phyloP scores from a whole-genome alignment of 2,113 vertebrate species.

The Echinops telfairi region DNA sequence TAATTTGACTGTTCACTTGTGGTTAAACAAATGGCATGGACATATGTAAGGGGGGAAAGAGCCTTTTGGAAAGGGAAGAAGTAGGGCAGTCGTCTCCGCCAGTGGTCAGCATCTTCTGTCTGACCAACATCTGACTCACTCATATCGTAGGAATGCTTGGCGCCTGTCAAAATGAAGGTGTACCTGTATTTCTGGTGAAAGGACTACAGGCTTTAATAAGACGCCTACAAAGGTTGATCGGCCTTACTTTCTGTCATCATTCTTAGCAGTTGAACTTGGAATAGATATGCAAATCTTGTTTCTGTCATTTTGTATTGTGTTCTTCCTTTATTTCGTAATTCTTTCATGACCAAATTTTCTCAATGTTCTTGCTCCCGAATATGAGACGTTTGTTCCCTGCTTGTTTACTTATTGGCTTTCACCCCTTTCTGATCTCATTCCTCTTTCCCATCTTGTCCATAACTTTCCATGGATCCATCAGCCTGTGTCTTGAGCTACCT shows the following conservation, averaged over 20 bases:
- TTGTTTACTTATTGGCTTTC: neutral
- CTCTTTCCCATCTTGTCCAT: neutral
- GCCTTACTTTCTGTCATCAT: neutral
- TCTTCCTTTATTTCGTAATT: slow-evolving; percentile 1
- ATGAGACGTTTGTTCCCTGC: neutral
- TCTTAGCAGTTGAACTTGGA: neutral
- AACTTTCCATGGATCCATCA: neutral
- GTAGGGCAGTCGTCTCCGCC: slow-evolving; percentile 60
- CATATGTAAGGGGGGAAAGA: slow-evolving; percentile 54
- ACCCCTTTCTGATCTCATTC: neutral
- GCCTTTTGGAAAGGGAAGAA: slow-evolving; percentile 61
- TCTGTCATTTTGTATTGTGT: neutral
- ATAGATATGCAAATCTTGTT: neutral
- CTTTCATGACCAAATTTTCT: neutral
- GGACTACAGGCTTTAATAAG: neutral
- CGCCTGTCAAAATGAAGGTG: neutral
- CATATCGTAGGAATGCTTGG: slow-evolving; percentile 16
- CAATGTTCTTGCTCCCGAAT: neutral
- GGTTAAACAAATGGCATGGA: slow-evolving; percentile 75
- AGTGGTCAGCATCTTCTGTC: slow-evolving; percentile 42
- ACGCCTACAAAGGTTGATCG: neutral
- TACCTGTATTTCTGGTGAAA: neutral
- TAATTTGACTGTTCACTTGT: slow-evolving; percentile 80
- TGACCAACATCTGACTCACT: slow-evolving; percentile 54
- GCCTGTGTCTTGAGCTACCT: neutral